Base-by-base conservation (phyloP, 2,113 vertebrate species). In the Tor tambroides region DNA sequence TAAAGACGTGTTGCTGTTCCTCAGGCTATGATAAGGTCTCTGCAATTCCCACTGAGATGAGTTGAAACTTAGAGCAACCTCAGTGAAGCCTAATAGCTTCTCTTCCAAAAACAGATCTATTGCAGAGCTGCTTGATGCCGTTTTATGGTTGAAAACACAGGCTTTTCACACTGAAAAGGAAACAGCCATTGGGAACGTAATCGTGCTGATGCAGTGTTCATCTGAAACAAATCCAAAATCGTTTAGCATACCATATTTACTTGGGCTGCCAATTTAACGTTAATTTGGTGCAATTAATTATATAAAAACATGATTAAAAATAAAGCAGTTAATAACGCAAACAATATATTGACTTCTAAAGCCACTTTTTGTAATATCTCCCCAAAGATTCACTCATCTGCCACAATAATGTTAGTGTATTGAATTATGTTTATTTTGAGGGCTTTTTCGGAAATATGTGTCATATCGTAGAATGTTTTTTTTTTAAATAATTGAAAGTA, bases 1-100 rank as follows among this genome's bases (percentile, higher is more conserved):
- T 69, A 71, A 83, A 49, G 61, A 46, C 9, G 12, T 71, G 41
- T 30, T 71, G 80, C 65, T 26, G 15, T 51, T 83, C 26, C 43
- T 71, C 80, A 51, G 43, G 61, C 43, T 51, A 19, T 69, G 80
- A 51, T 83, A 32, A 82, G n/a, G 61, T 82, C 80, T 80, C 7
- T 41, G 51, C 19, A 30, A n/a, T 61, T 35, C 10, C 10, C 6
- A 35, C 30, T 46, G 35, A 65, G 54, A 80, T 61, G 21, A 61
- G 32, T 1, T n/a, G 30, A 35, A 51, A 79, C 30, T 63, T 28
- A 76, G 30, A 41, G 49, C 19, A 79, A 79, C 30, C 77, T 79
- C 77, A 8, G 30, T 14, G 30, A 79, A 38, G 28, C 19, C 12
- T 75, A 56, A 79, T 7, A 80, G 56, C 26, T 80, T 7, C 11